Conservation (phyloP, 1,140 invertebrate species). For the Saccostrea cuccullata region DNA sequence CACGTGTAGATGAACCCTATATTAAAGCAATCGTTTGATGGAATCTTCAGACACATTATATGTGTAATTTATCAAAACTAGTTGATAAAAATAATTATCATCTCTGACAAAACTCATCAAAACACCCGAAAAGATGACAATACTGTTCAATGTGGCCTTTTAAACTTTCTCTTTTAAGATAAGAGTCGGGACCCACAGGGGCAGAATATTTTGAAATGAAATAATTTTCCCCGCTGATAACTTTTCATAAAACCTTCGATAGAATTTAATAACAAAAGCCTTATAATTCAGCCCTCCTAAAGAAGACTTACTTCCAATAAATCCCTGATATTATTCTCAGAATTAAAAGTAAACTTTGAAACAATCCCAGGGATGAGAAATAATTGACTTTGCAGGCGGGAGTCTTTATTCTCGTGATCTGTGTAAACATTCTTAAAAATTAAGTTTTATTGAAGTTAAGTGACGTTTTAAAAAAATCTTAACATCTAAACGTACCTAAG, state of each 20-base stretch:
- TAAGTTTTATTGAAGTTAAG: too few species aligned
- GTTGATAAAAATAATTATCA: background rate
- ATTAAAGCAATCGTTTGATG: background rate
- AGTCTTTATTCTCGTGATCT: background rate
- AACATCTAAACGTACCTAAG: too few species aligned
- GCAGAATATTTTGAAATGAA: background rate
- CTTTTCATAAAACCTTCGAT: background rate
- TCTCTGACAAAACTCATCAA: background rate
- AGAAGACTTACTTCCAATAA: background rate
- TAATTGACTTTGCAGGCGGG: background rate
- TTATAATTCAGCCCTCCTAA: background rate
- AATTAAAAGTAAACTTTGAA: slow-evolving; percentile 6
- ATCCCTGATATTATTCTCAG: background rate
- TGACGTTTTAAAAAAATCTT: too few species aligned
- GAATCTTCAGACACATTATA: background rate
- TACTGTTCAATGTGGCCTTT: background rate
- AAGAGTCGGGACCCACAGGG: background rate
- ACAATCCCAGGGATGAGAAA: background rate
- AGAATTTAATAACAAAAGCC: background rate
- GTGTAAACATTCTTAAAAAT: background rate
- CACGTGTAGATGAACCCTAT: background rate
- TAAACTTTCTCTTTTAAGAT: background rate
- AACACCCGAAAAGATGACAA: background rate
- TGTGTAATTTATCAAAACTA: background rate
- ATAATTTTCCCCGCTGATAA: background rate